phyloP scores from a whole-genome alignment of 2,113 vertebrate species.

The Ornithorhynchus anatinus region DNA sequence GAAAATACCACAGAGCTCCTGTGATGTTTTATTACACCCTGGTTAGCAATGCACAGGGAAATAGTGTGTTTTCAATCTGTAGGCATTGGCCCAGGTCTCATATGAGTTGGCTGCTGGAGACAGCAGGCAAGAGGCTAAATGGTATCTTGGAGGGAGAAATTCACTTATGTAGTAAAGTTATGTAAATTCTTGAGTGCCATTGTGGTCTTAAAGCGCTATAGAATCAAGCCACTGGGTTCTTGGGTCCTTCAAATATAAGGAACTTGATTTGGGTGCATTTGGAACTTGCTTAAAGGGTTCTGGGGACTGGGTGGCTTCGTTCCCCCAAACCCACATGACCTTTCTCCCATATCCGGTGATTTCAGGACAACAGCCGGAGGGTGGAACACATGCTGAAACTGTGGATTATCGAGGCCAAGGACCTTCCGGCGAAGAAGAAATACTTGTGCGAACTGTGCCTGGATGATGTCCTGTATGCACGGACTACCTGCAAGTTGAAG shows the following conservation, averaged over 20 bases:
- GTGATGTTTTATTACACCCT: not conserved
- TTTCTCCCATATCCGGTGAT: slow-evolving; percentile 1
- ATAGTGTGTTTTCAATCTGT: not conserved
- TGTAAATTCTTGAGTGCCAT: slow-evolving; percentile 61
- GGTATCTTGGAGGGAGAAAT: slow-evolving; percentile 63
- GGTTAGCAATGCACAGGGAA: slow-evolving; percentile 8
- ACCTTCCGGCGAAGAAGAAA: slow-evolving; percentile 96
- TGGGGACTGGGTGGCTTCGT: not conserved
- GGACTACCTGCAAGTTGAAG: slow-evolving; percentile 98
- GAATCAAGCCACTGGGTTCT: slow-evolving; percentile 56
- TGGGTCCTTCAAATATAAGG: slow-evolving; percentile 56
- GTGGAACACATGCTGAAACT: slow-evolving; percentile 93
- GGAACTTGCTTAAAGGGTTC: not conserved
- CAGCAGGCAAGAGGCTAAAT: slow-evolving; percentile 23
- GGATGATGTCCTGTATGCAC: slow-evolving; percentile 95
- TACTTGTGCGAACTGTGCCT: slow-evolving; percentile 96
- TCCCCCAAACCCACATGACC: not conserved
- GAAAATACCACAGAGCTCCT: too few relatives aligned
- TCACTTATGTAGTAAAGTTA: slow-evolving; percentile 61
- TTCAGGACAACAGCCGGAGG: slow-evolving; percentile 94
- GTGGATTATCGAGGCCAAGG: slow-evolving; percentile 98
- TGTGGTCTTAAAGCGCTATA: slow-evolving; percentile 65
- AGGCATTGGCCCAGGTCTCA: slow-evolving; percentile 26
- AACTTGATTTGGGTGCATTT: slow-evolving; percentile 7
- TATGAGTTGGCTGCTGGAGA: slow-evolving; percentile 60